Evolutionary conservation across 1,140 invertebrate species (phyloP), one percentile per base, ranked within the genome.

Genomic region (Conus betulinus): DNA sequence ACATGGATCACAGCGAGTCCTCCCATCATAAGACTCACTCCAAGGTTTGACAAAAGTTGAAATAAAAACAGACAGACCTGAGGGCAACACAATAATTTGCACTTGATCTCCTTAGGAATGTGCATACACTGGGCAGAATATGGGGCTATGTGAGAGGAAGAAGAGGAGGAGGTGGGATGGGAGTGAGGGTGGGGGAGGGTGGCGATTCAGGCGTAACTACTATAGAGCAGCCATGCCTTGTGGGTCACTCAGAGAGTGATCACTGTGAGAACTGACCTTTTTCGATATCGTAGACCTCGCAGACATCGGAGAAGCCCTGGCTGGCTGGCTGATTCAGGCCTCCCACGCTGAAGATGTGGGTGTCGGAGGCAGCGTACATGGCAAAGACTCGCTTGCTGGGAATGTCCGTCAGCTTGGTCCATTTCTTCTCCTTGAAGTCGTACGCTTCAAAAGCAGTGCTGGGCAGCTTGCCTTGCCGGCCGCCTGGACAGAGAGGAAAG

Each of bases 361-460:
- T 92, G 82, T 93, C 93, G 63, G 91, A 88, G 11, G 91, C 78
- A 15, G 91, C 87, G 88, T 95, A 95, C 90, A 93, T 91, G 39
- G 94, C 91, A 93, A 95, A 95, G 51, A 95, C 94, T 53, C 94
- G 88, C 88, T 94, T 94, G 88, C 92, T 93, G 5, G 95, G 95
- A 79, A 95, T 91, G 81, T 93, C 88, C 20, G 92, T 91, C 60
- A 95, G 87, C 79, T 91, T 87, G 27, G 88, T 74, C 95, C 95
- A 95, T 67, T 92, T 94, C 20, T 92, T 90, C 55, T 89, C 89
- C n/a, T 57, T 84, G 89, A 95, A 94, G 87, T 95, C 93, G 89
- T 91, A 95, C 39, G 92, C 92, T 89, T 95, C 95, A 90, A 94
- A 93, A 3, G 93, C 93, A 79, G 88, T 83, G 55, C 91, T 91